These are phyloP conservation scores for Neuroscelio doddi DNA, from an alignment of 2,888 invertebrate genomes.

Conservation along the genomic window DNA sequence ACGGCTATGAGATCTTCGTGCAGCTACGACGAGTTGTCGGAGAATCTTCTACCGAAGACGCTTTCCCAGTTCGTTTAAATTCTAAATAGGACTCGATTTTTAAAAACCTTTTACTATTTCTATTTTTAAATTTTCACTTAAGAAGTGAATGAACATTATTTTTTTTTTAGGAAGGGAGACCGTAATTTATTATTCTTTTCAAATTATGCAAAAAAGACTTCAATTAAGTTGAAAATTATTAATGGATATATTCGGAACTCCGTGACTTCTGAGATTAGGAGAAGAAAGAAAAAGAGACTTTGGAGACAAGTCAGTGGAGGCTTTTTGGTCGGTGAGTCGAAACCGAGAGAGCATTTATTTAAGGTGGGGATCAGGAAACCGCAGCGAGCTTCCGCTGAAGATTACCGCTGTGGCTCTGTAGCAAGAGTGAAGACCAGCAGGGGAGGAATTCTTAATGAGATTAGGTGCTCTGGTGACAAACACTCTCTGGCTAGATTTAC, in stretches of 20 bases:
- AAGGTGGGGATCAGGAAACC: constrained; percentile 66
- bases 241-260: constrained; percentile 24
- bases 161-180: too few relatives aligned
- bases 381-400: constrained; percentile 63
- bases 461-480: constrained; percentile 67
- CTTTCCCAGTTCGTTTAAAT: too few relatives aligned
- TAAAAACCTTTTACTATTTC: constrained; percentile 14
- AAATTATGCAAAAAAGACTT: not conserved
- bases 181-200: too few relatives aligned
- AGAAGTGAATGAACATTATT: not conserved
- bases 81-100: too few relatives aligned
- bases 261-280: constrained; percentile 30
- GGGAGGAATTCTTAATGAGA: constrained; percentile 72
- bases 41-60: constrained; percentile 39
- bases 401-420: constrained; percentile 62
- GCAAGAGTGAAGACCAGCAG: constrained; percentile 53
- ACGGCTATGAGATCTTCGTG: constrained; percentile 53
- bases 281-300: constrained; percentile 35
- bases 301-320: constrained; percentile 35
- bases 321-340: constrained; percentile 56
- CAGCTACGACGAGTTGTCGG: constrained; percentile 40
- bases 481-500: constrained; percentile 70
- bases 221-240: constrained; percentile 22
- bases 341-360: constrained; percentile 67
- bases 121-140: constrained; percentile 4